These are phyloP conservation scores for Varecia variegata DNA, from an alignment of 2,797 vertebrate genomes.

Conservation along the genomic window DNA sequence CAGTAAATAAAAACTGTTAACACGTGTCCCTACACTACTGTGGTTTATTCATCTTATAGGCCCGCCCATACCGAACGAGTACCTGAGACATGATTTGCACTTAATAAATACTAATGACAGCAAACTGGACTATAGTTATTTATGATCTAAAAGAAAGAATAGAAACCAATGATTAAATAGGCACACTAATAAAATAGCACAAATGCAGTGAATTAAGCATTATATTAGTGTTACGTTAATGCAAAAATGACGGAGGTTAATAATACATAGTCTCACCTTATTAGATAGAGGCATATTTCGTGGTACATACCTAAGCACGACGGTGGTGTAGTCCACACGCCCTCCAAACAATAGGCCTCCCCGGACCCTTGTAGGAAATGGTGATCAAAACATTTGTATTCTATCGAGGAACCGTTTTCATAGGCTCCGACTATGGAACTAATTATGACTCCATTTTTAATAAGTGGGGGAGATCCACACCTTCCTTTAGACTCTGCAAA, in stretches of 20 bases:
- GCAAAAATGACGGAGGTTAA: background rate
- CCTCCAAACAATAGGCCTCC: slow-evolving; percentile 79
- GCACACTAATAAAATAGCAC: background rate
- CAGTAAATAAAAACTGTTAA: background rate
- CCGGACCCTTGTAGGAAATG: slow-evolving; percentile 83
- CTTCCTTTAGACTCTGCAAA: slow-evolving; percentile 75
- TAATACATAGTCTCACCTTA: background rate
- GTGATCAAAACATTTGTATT: slow-evolving; percentile 82
- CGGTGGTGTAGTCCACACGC: slow-evolving; percentile 82
- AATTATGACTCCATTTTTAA: slow-evolving; percentile 77
- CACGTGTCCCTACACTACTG: background rate
- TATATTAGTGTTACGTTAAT: background rate
- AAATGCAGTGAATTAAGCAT: background rate
- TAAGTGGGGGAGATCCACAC: slow-evolving; percentile 81
- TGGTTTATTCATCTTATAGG: background rate
- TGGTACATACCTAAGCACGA: slow-evolving; percentile 82
- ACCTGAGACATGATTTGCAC: background rate
- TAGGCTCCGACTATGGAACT: slow-evolving; percentile 58
- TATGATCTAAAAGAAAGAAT: background rate
- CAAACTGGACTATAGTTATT: background rate
- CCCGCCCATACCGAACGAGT: background rate
- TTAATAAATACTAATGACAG: background rate
- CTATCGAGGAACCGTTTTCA: slow-evolving; percentile 81
- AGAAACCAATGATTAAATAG: background rate
- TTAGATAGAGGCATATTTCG: background rate